Conservation (phyloP, 2,797 vertebrate genomes). For the Acanthurus leucopareius region DNA sequence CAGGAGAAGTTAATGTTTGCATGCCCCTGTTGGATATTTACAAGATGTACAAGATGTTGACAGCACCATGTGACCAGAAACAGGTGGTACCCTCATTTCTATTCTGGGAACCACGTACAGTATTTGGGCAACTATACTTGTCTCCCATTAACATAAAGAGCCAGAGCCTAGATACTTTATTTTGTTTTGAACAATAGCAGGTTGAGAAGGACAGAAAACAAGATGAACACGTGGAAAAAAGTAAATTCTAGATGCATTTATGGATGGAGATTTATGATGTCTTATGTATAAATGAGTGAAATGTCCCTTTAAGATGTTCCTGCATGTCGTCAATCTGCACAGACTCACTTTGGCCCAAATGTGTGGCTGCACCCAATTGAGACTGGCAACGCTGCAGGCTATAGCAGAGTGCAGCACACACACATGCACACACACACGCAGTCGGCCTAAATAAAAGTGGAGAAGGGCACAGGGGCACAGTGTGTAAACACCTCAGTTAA, state of each 20-base stretch:
- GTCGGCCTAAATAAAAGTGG: conserved; percentile 40
- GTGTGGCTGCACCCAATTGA: conserved; percentile 49
- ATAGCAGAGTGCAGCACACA: conserved; percentile 20
- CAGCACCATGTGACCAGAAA: conserved; percentile 64
- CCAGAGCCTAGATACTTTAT: not conserved
- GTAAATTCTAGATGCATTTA: not conserved
- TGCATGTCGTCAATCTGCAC: conserved; percentile 44
- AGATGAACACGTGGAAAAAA: not conserved
- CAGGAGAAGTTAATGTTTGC: conserved; percentile 3
- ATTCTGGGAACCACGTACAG: conserved; percentile 65
- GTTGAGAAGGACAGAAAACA: not conserved
- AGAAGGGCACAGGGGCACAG: conserved; percentile 43
- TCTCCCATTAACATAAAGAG: conserved; percentile 19
- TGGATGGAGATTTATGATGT: not conserved
- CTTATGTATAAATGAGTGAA: not conserved
- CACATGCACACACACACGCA: conserved; percentile 29
- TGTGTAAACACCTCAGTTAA: conserved; percentile 62
- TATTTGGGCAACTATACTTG: conserved; percentile 45
- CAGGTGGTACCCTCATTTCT: conserved; percentile 76
- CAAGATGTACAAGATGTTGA: conserved; percentile 42
- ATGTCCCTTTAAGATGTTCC: conserved; percentile 23
- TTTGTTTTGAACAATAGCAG: conserved; percentile 1
- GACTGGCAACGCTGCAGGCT: conserved; percentile 56
- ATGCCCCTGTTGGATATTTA: conserved; percentile 29
- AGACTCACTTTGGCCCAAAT: conserved; percentile 52